Conservation (phyloP, 2,113 vertebrate genomes). For the Sciurus niger region DNA sequence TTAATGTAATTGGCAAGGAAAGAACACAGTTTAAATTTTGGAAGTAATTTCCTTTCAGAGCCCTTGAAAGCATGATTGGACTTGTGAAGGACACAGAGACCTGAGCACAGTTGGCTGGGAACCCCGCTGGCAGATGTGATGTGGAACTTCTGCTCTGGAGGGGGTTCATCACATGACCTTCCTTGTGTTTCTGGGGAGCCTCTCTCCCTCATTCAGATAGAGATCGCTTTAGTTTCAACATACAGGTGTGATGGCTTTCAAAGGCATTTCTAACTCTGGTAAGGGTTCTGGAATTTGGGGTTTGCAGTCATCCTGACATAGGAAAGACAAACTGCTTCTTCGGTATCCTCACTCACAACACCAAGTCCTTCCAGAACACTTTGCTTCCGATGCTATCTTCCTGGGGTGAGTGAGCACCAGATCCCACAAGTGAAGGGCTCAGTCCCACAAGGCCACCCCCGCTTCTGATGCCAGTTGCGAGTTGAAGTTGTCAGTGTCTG, state of each 20-base stretch:
- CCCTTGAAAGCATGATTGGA: not conserved
- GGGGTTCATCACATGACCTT: not conserved
- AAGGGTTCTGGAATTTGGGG: not conserved
- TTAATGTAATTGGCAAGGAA: conserved; percentile 46
- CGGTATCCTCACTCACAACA: not conserved
- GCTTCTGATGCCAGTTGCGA: not conserved
- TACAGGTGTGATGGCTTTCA: not conserved
- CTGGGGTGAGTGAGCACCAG: not conserved
- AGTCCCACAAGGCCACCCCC: not conserved
- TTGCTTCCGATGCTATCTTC: not conserved
- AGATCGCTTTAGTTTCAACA: not conserved
- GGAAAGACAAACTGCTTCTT: not conserved
- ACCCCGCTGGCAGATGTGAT: not conserved
- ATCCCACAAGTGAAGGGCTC: not conserved
- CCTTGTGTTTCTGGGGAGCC: not conserved
- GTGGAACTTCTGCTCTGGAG: not conserved
- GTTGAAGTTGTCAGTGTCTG: too few relatives aligned
- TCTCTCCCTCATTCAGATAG: not conserved
- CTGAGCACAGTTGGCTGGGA: not conserved
- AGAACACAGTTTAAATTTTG: not conserved
- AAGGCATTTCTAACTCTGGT: not conserved
- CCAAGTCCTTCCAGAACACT: not conserved
- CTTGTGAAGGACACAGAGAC: fast-evolving
- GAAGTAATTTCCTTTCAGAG: not conserved
- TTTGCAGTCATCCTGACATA: not conserved